Evolutionary conservation across 2,113 vertebrate genomes (phyloP).

Genomic region (Laticauda colubrina): DNA sequence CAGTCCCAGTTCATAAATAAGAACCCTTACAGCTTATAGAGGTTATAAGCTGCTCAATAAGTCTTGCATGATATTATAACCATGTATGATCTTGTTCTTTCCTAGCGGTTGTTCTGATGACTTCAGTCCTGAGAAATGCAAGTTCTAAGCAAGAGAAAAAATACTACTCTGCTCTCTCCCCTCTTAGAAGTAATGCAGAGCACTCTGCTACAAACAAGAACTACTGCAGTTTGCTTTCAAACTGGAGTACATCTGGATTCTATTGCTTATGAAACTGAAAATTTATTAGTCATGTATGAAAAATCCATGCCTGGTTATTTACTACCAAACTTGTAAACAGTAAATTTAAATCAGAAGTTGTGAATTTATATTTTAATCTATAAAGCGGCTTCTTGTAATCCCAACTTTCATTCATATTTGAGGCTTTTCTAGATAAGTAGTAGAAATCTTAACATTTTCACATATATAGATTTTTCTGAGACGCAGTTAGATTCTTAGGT

Average conservation of each 20-base stretch:
- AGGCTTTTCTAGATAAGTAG: constrained; percentile 3
- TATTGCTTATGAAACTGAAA: background rate
- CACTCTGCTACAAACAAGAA: background rate
- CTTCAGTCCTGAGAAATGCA: background rate
- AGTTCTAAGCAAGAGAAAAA: background rate
- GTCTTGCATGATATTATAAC: background rate
- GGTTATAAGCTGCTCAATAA: background rate
- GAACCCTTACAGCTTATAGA: background rate
- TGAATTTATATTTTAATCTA: background rate
- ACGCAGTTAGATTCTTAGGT: background rate
- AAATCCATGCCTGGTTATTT: background rate
- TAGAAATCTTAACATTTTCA: background rate
- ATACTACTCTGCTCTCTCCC: background rate
- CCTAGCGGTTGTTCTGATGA: background rate
- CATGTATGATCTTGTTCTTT: background rate
- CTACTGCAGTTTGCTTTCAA: background rate
- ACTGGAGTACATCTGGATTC: background rate
- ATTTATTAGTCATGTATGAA: background rate
- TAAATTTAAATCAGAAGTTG: background rate
- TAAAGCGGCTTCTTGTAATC: background rate
- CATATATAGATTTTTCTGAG: constrained; percentile 12
- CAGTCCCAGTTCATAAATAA: background rate
- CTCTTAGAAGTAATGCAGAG: background rate
- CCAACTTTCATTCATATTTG: background rate
- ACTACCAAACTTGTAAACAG: background rate